Evolutionary conservation across 1,140 invertebrate species (phyloP).

Genomic region (Zaprionus nigranus): DNA sequence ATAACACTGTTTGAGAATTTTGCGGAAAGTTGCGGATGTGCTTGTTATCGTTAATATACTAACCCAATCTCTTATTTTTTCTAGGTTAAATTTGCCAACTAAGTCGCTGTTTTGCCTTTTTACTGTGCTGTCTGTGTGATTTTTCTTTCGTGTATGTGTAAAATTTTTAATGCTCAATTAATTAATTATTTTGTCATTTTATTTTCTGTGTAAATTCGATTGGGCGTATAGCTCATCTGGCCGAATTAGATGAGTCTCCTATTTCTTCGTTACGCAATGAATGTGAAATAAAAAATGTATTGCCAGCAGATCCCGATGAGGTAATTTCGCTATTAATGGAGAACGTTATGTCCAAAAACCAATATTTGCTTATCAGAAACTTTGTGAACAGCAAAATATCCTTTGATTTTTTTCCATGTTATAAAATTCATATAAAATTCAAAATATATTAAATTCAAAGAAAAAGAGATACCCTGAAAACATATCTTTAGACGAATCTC

Average conservation of each 20-base stretch:
- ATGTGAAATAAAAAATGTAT: not conserved
- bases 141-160: too few species aligned
- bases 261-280: not conserved
- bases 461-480: constrained; percentile 30
- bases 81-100: too few species aligned
- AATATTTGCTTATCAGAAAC: constrained; percentile 32
- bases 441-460: constrained; percentile 6
- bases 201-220: too few species aligned
- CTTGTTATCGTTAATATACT: too few species aligned
- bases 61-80: too few species aligned
- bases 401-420: constrained; percentile 36
- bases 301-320: not conserved
- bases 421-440: too few species aligned
- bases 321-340: constrained; percentile 20
- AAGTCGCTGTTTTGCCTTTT: too few species aligned
- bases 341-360: constrained; percentile 25
- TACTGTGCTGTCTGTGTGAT: too few species aligned
- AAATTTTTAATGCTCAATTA: too few species aligned
- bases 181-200: too few species aligned
- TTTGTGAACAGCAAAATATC: constrained; percentile 33
- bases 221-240: not conserved
- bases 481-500: constrained; percentile 27
- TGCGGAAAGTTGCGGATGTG: too few species aligned
- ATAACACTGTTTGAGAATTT: too few species aligned
- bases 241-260: not conserved